A percentile compares a stretch with the other conserved stretches of the same genome.
Conservation (phyloP, 2,113 vertebrate species). For the Coptodon rendalli region DNA sequence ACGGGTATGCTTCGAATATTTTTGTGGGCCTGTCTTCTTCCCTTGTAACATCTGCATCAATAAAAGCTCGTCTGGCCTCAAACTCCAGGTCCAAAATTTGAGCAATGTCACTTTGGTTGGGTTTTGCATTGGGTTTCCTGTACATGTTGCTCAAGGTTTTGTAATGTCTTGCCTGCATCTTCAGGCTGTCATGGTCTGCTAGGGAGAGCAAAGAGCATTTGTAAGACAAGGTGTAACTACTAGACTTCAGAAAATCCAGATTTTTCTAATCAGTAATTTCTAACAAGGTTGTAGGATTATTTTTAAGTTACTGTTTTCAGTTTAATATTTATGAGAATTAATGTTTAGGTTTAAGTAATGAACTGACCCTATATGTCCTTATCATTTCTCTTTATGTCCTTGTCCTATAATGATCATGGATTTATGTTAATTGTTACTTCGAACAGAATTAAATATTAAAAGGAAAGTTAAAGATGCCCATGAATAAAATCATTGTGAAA, state of each 20-base stretch:
- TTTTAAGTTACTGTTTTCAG: neutral
- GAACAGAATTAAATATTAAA: neutral
- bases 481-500: neutral
- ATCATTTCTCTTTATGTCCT: neutral
- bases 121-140: fast-evolving
- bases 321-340: neutral
- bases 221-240: neutral
- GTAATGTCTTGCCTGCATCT: neutral
- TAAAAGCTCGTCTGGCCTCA: neutral
- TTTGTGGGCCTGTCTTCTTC: neutral
- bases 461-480: neutral
- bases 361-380: neutral
- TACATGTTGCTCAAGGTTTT: neutral
- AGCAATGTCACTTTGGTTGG: neutral
- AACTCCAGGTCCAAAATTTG: neutral
- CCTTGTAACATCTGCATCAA: neutral
- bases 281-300: fast-evolving
- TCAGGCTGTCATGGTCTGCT: neutral
- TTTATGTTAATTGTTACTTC: neutral
- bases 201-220: neutral
- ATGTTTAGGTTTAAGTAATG: neutral
- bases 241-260: neutral
- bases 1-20: neutral
- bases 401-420: neutral
- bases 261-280: neutral